phyloP scores from a whole-genome alignment of 2,888 invertebrate species.

The Limnephilus lunatus region DNA sequence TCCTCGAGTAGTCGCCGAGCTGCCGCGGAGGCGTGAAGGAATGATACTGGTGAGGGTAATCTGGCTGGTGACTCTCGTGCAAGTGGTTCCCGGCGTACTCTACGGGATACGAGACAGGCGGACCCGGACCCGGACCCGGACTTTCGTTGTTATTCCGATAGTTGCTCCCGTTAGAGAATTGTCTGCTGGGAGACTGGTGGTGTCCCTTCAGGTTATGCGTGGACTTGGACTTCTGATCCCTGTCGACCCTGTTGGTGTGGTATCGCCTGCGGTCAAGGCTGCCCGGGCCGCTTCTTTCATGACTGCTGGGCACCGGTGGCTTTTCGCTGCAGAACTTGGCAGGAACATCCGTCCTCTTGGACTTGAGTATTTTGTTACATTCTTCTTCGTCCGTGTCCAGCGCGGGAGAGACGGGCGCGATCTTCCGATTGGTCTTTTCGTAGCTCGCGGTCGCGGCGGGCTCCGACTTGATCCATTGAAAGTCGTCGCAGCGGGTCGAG shows the following conservation, averaged over 20 bases:
- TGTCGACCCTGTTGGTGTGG: conserved; percentile 77
- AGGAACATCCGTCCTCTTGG: conserved; percentile 56
- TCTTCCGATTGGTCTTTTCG: conserved; percentile 70
- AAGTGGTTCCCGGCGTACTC: conserved; percentile 55
- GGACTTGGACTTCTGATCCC: conserved; percentile 82
- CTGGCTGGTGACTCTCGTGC: conserved; percentile 48
- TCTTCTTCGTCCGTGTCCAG: conserved; percentile 57
- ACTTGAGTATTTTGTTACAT: conserved; percentile 54
- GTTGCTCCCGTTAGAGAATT: conserved; percentile 22
- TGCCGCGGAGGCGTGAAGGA: conserved; percentile 73
- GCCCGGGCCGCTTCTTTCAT: conserved; percentile 72
- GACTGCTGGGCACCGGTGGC: conserved; percentile 67
- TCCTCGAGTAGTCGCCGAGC: conserved; percentile 73
- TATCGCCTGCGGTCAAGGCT: conserved; percentile 79
- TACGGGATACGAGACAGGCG: conserved; percentile 17
- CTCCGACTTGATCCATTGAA: conserved; percentile 81
- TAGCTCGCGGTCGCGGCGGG: conserved; percentile 60
- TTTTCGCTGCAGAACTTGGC: conserved; percentile 64
- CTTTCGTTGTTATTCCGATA: conserved; percentile 45
- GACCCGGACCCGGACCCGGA: conserved; percentile 49
- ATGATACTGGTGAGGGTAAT: conserved; percentile 49
- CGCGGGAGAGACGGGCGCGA: conserved; percentile 66
- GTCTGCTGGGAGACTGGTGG: conserved; percentile 48
- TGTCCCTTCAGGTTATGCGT: conserved; percentile 70
- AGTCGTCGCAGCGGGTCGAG: conserved; percentile 81